A percentile compares a stretch with the other conserved stretches of the same genome.
phyloP scores from a whole-genome alignment of 2,113 vertebrate genomes.

The Siniperca knerii region DNA sequence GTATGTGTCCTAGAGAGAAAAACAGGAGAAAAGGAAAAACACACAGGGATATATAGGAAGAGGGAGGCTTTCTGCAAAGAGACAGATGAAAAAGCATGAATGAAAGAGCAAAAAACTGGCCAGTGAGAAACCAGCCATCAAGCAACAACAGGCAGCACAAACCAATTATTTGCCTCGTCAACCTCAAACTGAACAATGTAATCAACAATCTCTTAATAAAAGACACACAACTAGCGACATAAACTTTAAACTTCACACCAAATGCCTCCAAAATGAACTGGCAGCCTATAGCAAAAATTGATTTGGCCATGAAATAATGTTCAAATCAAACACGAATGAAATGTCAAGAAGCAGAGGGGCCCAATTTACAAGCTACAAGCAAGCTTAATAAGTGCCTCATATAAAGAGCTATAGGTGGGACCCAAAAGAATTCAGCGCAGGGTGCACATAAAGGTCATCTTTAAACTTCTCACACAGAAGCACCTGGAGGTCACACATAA shows the following conservation, averaged over 20 bases:
- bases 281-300: not conserved
- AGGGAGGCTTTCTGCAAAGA: not conserved
- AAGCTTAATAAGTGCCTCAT: slow-evolving; percentile 12
- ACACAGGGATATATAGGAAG: not conserved
- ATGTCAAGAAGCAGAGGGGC: not conserved
- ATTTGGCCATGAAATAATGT: slow-evolving; percentile 3
- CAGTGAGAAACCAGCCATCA: not conserved
- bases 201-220: not conserved
- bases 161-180: not conserved
- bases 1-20: not conserved
- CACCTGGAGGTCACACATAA: slow-evolving; percentile 31
- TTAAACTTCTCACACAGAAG: slow-evolving; percentile 30
- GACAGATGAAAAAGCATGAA: not conserved
- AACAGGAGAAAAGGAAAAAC: not conserved
- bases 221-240: not conserved
- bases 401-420: slow-evolving; percentile 16
- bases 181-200: not conserved
- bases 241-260: not conserved
- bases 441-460: slow-evolving; percentile 39
- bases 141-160: not conserved
- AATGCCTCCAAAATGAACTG: not conserved
- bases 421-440: not conserved
- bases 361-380: slow-evolving; percentile 12
- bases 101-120: not conserved
- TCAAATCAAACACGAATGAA: slow-evolving; percentile 6